A percentile compares a stretch with the other conserved stretches of the same genome.
Evolutionary conservation across 1,140 invertebrate genomes (phyloP).

Genomic region (Hyposmocoma kahamanoa): DNA sequence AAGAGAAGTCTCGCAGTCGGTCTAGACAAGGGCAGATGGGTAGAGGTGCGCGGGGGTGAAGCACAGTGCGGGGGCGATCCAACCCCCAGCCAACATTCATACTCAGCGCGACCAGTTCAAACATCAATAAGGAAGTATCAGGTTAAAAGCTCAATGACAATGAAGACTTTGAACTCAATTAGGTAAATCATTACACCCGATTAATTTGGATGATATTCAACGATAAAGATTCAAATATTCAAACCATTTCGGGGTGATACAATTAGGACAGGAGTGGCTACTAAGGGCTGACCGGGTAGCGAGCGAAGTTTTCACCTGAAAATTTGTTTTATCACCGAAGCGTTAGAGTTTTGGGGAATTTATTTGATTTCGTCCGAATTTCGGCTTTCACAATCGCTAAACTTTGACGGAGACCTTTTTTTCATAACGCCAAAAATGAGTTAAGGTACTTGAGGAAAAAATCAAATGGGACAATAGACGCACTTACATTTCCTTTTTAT

Average conservation of each 20-base stretch:
- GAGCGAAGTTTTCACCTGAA: background rate
- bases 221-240: background rate
- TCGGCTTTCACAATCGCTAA: background rate
- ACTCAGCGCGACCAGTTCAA: slow-evolving; percentile 38
- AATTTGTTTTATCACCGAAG: background rate
- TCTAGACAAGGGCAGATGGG: slow-evolving; percentile 40
- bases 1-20: slow-evolving; percentile 26
- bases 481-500: too few species aligned
- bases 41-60: slow-evolving; percentile 19
- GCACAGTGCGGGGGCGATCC: slow-evolving; percentile 32
- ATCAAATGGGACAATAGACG: too few species aligned
- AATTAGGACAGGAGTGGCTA: slow-evolving; percentile 20
- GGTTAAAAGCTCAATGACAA: slow-evolving; percentile 27
- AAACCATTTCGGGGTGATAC: slow-evolving; percentile 3
- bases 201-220: too few species aligned
- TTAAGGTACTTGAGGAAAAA: too few species aligned
- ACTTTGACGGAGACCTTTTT: background rate
- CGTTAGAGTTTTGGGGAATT: background rate
- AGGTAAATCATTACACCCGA: slow-evolving; percentile 19
- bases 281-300: too few species aligned
- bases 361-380: background rate
- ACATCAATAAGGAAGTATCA: slow-evolving; percentile 39
- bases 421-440: too few species aligned
- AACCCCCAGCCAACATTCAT: slow-evolving; percentile 47
- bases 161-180: slow-evolving; percentile 19